Evolutionary conservation across 2,888 invertebrate genomes (phyloP), one percentile per base, ranked within the genome.

Genomic region (Clistopyga incitator): DNA sequence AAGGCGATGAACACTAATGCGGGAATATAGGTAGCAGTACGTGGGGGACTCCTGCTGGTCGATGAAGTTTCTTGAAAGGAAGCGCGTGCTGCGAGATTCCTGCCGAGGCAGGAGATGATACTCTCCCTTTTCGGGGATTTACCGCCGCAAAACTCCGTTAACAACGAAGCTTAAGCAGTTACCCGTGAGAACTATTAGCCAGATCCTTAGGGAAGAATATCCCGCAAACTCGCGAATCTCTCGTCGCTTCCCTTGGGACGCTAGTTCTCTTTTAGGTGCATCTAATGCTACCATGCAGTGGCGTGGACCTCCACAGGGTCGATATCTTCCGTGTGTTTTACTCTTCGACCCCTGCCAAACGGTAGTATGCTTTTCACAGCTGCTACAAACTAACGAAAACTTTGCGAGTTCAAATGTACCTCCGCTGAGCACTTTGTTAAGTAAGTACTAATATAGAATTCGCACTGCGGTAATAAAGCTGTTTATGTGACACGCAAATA

Each of bases 101-200:
- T 72, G 34, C 18, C 50, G 38, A 6, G 25, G 45, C 18, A 18
- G 65, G 38, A 45, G 23, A 20, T 56, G 64, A 72, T 47, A 56
- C n/a, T 34, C 56, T 54, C 64, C 54, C 77, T 81, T 81, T 81
- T 81, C 59, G 71, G 38, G 79, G 56, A 79, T 82, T 78, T 71
- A 78, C 74, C 54, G 38, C 64, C 65, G 65, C 50, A 64, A 76
- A 82, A 82, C 78, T 82, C 68, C 42, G 68, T 52, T 61, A 82
- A 82, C 78, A 78, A 78, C 78, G 47, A 78, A 74, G 74, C 82
- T 78, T 61, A 74, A 78, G 74, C 77, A 77, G 68, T 77, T 71
- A 81, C 68, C 78, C 65, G 65, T 72, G 56, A 72, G 78, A 72
- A 65, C 72, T 78, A 78, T 78, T 78, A 78, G 50, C 70, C 70